Evolutionary conservation across 2,113 vertebrate genomes (phyloP), one percentile per base, ranked within the genome.

Genomic region (Aramus guarauna): DNA sequence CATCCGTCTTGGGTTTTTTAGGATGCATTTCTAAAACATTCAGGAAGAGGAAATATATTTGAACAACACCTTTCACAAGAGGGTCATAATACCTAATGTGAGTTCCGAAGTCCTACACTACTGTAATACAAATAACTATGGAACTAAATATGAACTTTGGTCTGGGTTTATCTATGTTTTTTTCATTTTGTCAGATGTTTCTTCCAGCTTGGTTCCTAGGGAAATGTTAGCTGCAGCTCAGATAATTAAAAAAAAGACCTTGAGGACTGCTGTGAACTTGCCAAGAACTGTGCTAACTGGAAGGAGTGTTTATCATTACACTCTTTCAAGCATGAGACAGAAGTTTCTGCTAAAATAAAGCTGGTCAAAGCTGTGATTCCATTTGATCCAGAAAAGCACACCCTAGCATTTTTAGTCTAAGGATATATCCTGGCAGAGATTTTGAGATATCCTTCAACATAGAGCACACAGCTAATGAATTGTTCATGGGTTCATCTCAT

Each of bases 211-310:
- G 16, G 47, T 67, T 93, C 26, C 68, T 62, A 50, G 45, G 52
- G 63, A 92, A 81, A 94, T 56, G 48, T 64, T 82, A 88, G 43
- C 48, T 79, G 60, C 30, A 87, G 43, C 60, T 94, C 58, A 79
- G 50, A 69, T 80, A 92, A 95, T 88, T 94, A 85, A 92, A 73
- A 80, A 55, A 34, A 45, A 74, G n/a, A 82, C 68, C 45, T 91
- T 80, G 68, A 94, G 22, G 72, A 84, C 26, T 84, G 30, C 87
- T 88, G 48, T 93, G 88, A 86, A 88, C 27, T 95, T 85, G 93
- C 58, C 78, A 95, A 95, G 58, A 92, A 45, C 85, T 62, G 75
- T 86, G 64, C 56, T 92, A 88, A 91, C 83, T 4, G 18, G 71
- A 91, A 95, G 26, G 50, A 76, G 13, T 68, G 84, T 88, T 78